phyloP scores from a whole-genome alignment of 2,113 vertebrate species.

The Empidonax traillii region DNA sequence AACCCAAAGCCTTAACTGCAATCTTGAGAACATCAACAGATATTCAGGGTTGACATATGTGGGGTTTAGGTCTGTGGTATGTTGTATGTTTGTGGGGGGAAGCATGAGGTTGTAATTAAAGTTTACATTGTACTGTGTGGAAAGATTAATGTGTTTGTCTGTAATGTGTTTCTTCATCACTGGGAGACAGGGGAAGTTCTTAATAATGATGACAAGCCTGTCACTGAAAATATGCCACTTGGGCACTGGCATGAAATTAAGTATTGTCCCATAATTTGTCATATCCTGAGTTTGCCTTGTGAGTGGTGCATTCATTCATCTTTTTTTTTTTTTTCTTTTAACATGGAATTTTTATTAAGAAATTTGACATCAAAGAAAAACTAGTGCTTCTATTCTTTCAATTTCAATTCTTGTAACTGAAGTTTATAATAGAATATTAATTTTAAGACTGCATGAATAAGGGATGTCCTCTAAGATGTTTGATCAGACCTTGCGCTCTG shows the following conservation, averaged over 20 bases:
- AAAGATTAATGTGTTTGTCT: conserved; percentile 68
- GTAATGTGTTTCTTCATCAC: conserved; percentile 61
- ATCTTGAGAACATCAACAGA: not conserved
- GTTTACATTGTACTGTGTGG: conserved; percentile 57
- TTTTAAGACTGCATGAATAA: not conserved
- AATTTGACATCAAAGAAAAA: not conserved
- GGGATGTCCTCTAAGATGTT: not conserved
- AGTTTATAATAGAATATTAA: not conserved
- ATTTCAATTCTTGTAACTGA: not conserved
- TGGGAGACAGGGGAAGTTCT: conserved; percentile 48
- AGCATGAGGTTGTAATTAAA: conserved; percentile 67
- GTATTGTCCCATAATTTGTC: conserved; percentile 62
- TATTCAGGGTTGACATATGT: conserved; percentile 20
- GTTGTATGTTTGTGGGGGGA: conserved; percentile 40
- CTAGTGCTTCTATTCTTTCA: not conserved
- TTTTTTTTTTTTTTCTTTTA: not conserved
- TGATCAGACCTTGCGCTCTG: not conserved
- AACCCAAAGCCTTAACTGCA: not conserved
- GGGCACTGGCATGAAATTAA: conserved; percentile 44
- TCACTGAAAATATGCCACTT: conserved; percentile 52
- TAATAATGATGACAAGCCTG: conserved; percentile 62
- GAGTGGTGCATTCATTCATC: not conserved
- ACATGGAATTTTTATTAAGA: not conserved
- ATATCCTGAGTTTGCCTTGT: conserved; percentile 44
- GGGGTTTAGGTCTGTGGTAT: not conserved